Percentiles rank a stretch among this genome's conserved stretches.
Evolutionary conservation across 2,797 vertebrate species (phyloP).

Genomic region (Rhynchonycteris naso): DNA sequence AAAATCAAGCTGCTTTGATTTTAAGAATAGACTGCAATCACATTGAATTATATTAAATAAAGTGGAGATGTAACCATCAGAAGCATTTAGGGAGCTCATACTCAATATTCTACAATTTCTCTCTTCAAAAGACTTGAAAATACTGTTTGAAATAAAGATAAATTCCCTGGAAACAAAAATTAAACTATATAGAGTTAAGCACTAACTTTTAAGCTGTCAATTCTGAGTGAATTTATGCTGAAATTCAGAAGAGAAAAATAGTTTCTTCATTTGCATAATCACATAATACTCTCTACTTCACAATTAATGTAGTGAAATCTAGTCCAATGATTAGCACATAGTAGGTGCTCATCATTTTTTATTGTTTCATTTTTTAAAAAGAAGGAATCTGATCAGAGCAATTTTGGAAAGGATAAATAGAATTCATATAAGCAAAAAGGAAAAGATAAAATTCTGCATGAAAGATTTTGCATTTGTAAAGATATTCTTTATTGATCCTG

Average conservation of each 20-base stretch:
- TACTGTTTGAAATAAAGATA: not conserved
- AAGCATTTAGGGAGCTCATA: constrained; percentile 1
- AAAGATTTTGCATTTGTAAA: constrained; percentile 20
- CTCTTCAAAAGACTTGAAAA: constrained; percentile 7
- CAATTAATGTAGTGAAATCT: not conserved
- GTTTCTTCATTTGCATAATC: not conserved
- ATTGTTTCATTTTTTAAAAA: not conserved
- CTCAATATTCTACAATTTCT: not conserved
- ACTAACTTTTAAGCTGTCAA: not conserved
- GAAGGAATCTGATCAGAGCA: not conserved
- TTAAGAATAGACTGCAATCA: not conserved
- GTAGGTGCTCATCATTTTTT: not conserved
- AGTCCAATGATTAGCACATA: not conserved
- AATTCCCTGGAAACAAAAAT: constrained; percentile 20
- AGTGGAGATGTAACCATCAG: not conserved
- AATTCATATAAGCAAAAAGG: not conserved
- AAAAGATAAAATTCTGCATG: not conserved
- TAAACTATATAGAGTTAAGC: not conserved
- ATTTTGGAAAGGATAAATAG: not conserved
- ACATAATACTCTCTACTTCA: not conserved
- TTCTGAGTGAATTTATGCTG: not conserved
- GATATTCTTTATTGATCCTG: not conserved
- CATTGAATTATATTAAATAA: constrained; percentile 16
- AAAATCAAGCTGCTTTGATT: constrained; percentile 42
- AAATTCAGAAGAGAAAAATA: not conserved